Percentiles rank a stretch among this genome's conserved stretches.
These are phyloP conservation scores for Chrysodeixis includens DNA, from an alignment of 2,888 invertebrate genomes.

Conservation along the genomic window DNA sequence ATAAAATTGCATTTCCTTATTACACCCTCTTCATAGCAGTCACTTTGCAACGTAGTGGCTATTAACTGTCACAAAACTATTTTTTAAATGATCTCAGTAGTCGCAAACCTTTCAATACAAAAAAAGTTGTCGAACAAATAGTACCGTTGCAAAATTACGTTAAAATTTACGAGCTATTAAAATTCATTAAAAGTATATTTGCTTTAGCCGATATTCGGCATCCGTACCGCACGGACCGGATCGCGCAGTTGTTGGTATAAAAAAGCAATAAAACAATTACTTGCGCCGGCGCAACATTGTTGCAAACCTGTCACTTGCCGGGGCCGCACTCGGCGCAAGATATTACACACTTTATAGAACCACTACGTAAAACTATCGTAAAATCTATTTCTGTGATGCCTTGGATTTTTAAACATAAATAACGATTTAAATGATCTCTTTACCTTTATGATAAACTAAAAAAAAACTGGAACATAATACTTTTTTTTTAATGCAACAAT, in stretches of 20 bases:
- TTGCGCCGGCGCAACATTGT: slow-evolving; percentile 73
- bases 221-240: slow-evolving; percentile 66
- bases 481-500: no score
- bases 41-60: no score
- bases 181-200: slow-evolving; percentile 58
- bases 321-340: slow-evolving; percentile 65
- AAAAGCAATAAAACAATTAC: slow-evolving; percentile 75
- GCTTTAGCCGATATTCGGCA: slow-evolving; percentile 69
- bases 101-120: no score
- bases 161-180: neutral
- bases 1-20: no score
- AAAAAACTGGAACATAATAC: neutral
- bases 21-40: no score
- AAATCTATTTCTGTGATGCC: neutral
- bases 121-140: no score
- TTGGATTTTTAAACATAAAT: neutral
- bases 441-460: neutral
- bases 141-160: no score
- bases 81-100: no score
- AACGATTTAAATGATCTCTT: no score
- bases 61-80: no score
- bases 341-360: slow-evolving; percentile 31
- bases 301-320: slow-evolving; percentile 74
- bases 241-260: slow-evolving; percentile 65
- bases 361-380: slow-evolving; percentile 30